phyloP scores from a whole-genome alignment of 2,797 vertebrate species.

The Lutjanus campechanus region DNA sequence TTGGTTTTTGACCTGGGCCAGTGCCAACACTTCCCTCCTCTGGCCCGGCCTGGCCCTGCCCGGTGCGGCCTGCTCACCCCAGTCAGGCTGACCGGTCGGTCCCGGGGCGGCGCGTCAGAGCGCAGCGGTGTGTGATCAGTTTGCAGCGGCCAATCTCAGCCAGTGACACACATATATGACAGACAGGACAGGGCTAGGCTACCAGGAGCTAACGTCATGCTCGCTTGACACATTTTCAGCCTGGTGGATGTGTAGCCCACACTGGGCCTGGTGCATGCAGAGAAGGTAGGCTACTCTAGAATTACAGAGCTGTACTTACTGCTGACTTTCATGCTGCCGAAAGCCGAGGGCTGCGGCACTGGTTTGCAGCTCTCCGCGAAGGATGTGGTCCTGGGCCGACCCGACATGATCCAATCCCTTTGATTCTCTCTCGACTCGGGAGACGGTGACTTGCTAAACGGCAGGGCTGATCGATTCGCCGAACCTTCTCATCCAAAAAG shows the following conservation, averaged over 20 bases:
- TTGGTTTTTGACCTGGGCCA: conserved; percentile 47
- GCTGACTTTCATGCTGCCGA: conserved; percentile 99
- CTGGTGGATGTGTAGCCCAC: conserved; percentile 28
- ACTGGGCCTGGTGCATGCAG: conserved; percentile 56
- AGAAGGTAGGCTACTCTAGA: conserved; percentile 22
- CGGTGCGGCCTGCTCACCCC: conserved; percentile 55
- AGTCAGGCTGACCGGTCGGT: conserved; percentile 60
- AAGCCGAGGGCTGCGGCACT: conserved; percentile 97
- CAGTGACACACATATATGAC: conserved; percentile 54
- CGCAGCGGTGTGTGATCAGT: conserved; percentile 26
- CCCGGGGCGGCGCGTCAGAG: conserved; percentile 58
- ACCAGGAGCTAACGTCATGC: conserved; percentile 51
- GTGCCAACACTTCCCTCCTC: conserved; percentile 52
- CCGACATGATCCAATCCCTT: conserved; percentile 92
- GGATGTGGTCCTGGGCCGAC: conserved; percentile 99
- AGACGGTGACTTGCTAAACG: conserved; percentile 71
- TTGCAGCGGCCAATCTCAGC: conserved; percentile 53
- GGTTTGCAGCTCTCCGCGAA: conserved; percentile 99
- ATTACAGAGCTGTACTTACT: conserved; percentile 89
- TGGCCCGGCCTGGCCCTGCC: conserved; percentile 36
- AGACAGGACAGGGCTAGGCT: conserved; percentile 51
- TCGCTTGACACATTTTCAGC: conserved; percentile 41
- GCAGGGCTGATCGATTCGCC: conserved; percentile 61
- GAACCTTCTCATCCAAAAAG: conserved; percentile 79
- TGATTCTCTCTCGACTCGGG: conserved; percentile 65